phyloP scores from a whole-genome alignment of 2,888 invertebrate species.

The Trachelus iudaicus region DNA sequence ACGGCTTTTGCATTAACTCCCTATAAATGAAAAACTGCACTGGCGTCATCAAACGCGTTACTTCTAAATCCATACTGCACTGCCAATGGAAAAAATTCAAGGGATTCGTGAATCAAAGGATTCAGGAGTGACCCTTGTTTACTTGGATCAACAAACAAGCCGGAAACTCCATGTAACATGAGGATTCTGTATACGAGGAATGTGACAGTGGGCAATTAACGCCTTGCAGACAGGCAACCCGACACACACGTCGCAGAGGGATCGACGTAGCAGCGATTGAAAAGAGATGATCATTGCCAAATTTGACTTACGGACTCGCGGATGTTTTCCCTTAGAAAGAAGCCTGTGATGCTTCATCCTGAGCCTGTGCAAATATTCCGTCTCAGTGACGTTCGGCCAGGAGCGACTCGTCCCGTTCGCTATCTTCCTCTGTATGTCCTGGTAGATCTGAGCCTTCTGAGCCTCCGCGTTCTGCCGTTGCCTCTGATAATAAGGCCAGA shows the following conservation, averaged over 20 bases:
- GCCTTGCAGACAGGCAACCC: not conserved
- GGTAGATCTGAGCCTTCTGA: constrained; percentile 49
- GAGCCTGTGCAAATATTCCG: constrained; percentile 52
- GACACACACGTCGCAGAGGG: not conserved
- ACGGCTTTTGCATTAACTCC: constrained; percentile 40
- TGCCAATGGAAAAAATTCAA: no score
- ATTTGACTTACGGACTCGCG: constrained; percentile 51
- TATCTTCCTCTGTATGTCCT: constrained; percentile 54
- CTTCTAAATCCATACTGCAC: constrained; percentile 20
- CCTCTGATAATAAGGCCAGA: constrained; percentile 49
- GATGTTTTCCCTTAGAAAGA: constrained; percentile 53
- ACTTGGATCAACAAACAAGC: no score
- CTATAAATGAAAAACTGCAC: constrained; percentile 37
- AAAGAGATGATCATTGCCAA: no score
- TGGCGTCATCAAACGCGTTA: constrained; percentile 12
- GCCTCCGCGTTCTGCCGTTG: constrained; percentile 27
- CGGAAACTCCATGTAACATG: no score
- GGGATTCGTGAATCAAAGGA: no score
- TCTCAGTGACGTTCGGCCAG: constrained; percentile 9
- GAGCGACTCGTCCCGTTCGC: constrained; percentile 39
- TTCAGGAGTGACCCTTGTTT: no score
- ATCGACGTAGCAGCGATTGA: not conserved
- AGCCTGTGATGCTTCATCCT: constrained; percentile 57
- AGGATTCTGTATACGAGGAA: no score
- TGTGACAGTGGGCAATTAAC: no score